These are phyloP conservation scores for Neelides sp. DNA, from an alignment of 1,140 invertebrate genomes.

Conservation along the genomic window DNA sequence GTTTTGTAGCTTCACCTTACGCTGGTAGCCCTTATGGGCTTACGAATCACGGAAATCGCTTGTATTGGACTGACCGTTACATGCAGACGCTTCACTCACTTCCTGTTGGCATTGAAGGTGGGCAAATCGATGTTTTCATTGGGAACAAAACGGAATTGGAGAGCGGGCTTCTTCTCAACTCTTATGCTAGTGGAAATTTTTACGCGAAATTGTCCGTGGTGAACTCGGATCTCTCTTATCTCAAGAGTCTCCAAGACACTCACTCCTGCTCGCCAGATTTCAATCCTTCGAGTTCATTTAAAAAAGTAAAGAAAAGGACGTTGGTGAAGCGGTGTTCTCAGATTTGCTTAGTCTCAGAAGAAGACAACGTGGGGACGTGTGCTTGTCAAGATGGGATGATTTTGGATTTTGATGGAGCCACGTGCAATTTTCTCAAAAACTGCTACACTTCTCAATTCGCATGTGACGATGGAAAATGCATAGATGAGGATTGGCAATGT, in stretches of 20 bases:
- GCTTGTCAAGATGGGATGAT: constrained; percentile 72
- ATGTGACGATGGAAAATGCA: constrained; percentile 40
- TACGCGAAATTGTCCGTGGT: constrained; percentile 16
- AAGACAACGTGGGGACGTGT: constrained; percentile 42
- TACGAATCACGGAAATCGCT: constrained; percentile 46
- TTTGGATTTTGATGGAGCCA: constrained; percentile 48
- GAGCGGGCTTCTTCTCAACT: no score
- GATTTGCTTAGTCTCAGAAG: constrained; percentile 19
- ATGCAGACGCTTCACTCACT: constrained; percentile 31
- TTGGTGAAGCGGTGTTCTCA: constrained; percentile 20
- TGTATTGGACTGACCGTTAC: constrained; percentile 84
- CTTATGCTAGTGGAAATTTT: constrained; percentile 18
- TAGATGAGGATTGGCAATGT: constrained; percentile 54
- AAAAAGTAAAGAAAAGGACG: background rate
- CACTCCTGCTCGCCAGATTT: constrained; percentile 18
- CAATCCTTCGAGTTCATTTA: no score
- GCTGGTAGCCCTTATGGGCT: constrained; percentile 17
- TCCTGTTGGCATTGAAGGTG: background rate
- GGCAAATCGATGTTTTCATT: constrained; percentile 13
- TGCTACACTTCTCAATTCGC: constrained; percentile 33
- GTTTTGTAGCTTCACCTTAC: background rate
- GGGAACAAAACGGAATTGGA: constrained; percentile 4
- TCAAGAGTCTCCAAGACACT: constrained; percentile 2
- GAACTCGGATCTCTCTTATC: constrained; percentile 10
- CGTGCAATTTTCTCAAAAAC: constrained; percentile 9